phyloP scores from a whole-genome alignment of 1,140 invertebrate species.

The Cydia amplana region DNA sequence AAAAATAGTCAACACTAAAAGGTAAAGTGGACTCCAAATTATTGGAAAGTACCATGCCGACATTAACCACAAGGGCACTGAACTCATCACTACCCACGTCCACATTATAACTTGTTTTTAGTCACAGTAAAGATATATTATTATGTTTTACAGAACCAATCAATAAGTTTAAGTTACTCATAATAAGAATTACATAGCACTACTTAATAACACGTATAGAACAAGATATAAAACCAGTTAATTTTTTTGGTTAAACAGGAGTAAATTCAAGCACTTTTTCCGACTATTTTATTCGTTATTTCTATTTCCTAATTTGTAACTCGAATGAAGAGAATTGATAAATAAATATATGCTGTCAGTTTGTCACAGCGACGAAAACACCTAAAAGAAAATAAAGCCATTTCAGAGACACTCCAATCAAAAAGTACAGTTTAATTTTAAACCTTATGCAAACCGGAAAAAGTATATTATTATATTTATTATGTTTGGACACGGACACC shows the following conservation, averaged over 20 bases:
- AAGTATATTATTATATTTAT: too few species aligned
- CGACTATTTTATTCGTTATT: neutral
- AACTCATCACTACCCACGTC: slow-evolving; percentile 54
- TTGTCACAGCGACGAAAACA: neutral
- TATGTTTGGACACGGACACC: too few species aligned
- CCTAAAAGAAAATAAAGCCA: too few species aligned
- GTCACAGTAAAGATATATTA: neutral
- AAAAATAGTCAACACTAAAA: slow-evolving; percentile 56
- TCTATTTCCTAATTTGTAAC: neutral
- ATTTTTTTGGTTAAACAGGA: neutral
- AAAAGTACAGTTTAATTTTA: too few species aligned
- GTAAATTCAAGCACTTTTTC: neutral
- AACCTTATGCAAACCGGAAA: too few species aligned
- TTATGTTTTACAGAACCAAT: slow-evolving; percentile 20
- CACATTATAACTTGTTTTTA: slow-evolving; percentile 44
- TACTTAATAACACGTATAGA: slow-evolving; percentile 3
- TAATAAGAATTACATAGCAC: neutral
- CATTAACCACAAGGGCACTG: slow-evolving; percentile 51
- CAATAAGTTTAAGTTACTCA: slow-evolving; percentile 13
- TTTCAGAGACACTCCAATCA: too few species aligned
- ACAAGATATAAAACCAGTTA: neutral
- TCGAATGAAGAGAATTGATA: neutral
- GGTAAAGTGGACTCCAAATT: slow-evolving; percentile 54
- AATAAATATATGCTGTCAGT: neutral
- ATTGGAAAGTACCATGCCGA: slow-evolving; percentile 61